Evolutionary conservation across 2,113 vertebrate genomes (phyloP), one percentile per base, ranked within the genome.

Genomic region (Anhinga anhinga): DNA sequence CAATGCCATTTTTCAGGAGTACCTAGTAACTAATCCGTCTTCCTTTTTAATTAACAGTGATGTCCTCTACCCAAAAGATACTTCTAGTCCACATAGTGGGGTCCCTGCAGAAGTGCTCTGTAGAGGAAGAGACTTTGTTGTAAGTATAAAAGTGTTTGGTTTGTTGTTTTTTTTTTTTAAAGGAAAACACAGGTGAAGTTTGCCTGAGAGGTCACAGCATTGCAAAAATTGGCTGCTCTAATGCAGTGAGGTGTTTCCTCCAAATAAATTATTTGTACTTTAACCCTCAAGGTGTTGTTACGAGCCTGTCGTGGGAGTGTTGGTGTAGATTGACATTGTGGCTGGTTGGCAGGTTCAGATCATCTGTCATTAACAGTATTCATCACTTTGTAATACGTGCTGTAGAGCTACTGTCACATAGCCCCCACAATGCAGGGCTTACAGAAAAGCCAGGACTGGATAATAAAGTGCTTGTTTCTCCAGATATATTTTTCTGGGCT

Each of bases 81-180:
- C 98, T 26, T 99, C 98, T 92, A 99, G 99, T 66, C 99, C 99
- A 10, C 99, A 99, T 91, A 99, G 99, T 7, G 99, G 99, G 0
- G 99, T 99, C 74, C 98, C 99, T 10, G 99, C 99, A 3, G 99
- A 99, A 93, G 99, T 99, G 61, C 98, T 99, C 74, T 99, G 99
- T 92, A 98, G 99, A 6, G 99, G 99, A 26, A 98, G 99, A 44
- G 99, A 99, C 97, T 99, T 99, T 94, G 99, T 99, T 86, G 99
- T 99, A 97, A 99, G 99, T 98, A 94, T 81, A 15, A 12, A 38
- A 82, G 18, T 44, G 21, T 61, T n/a, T 79, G 30, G n/a, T n/a
- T n/a, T n/a, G n/a, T n/a, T n/a, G n/a, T n/a, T n/a, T n/a, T n/a
- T 65, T 93, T 27, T 58, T 84, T 71, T 82, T 42, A 63, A 82